Evolutionary conservation across 2,797 vertebrate species (phyloP), one percentile per base, ranked within the genome.

Genomic region (Brotula barbata): DNA sequence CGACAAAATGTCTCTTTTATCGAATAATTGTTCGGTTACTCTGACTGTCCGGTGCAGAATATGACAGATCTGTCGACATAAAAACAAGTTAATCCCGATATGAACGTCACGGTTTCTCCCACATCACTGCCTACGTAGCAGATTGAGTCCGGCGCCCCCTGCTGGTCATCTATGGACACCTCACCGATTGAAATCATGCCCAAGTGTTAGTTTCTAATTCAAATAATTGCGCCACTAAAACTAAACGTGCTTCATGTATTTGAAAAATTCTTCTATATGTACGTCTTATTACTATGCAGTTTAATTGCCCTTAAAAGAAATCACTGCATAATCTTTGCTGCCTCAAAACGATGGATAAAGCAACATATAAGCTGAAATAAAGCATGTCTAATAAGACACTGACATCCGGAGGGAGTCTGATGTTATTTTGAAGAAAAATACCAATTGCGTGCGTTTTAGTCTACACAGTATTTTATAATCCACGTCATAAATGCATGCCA

Each of bases 61-160:
- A 65, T 56, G 63, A 62, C 1, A 67, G 78, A 80, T 82, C 77
- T 82, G 84, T 78, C 84, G 84, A 87, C 80, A 86, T 83, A 66
- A 85, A 84, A 83, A 86, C 87, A 90, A 87, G 85, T 89, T 92
- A 92, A 92, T 92, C 91, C 86, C 74, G 45, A 13, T 39, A 39
- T 39, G 68, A 73, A 81, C 83, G 83, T 86, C 81, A 80, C 28
- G 78, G 76, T 80, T 64, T 82, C 84, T 75, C 88, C 87, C 69
- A 85, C 81, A 70, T 64, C 50, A 19, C 14, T 15, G 0, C 25
- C 63, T 15, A 47, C 83, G 85, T 88, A 83, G 84, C 37, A 71
- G 42, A 17, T 15, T 9, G 51, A 8, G 25, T 28, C 4, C 40
- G 73, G 75, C 82, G 11, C 80, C 84, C 67, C 44, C 82, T 78